Evolutionary conservation across 2,888 invertebrate genomes (phyloP).

Genomic region (Adineta ricciae): DNA sequence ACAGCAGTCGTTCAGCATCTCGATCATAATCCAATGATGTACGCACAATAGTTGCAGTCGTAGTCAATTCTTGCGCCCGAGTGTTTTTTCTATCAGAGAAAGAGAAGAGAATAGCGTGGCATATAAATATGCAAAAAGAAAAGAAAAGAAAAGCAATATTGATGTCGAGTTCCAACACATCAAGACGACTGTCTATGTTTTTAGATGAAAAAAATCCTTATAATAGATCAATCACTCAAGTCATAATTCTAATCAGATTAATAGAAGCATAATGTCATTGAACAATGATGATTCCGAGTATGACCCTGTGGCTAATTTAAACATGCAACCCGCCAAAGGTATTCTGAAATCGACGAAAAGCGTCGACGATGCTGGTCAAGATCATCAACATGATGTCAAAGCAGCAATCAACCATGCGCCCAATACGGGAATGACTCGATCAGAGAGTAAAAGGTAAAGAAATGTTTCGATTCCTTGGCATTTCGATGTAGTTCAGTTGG

Average conservation of each 20-base stretch:
- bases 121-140: not conserved
- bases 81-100: not conserved
- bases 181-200: not conserved
- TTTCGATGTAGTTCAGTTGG: too few relatives aligned
- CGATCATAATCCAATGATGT: not conserved
- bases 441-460: conserved; percentile 12
- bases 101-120: not conserved
- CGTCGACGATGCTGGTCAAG: not conserved
- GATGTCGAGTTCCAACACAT: not conserved
- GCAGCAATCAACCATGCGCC: not conserved
- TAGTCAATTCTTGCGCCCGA: not conserved
- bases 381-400: not conserved
- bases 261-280: not conserved
- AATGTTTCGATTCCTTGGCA: too few relatives aligned
- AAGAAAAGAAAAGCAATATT: not conserved
- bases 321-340: not conserved
- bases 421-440: not conserved
- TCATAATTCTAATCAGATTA: not conserved
- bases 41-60: not conserved
- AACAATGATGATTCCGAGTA: not conserved
- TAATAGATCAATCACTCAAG: not conserved
- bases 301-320: not conserved
- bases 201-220: not conserved
- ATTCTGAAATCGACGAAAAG: not conserved
- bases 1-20: not conserved